Base-by-base conservation (phyloP, 2,797 vertebrate genomes). In the Pelobates cultripes region DNA sequence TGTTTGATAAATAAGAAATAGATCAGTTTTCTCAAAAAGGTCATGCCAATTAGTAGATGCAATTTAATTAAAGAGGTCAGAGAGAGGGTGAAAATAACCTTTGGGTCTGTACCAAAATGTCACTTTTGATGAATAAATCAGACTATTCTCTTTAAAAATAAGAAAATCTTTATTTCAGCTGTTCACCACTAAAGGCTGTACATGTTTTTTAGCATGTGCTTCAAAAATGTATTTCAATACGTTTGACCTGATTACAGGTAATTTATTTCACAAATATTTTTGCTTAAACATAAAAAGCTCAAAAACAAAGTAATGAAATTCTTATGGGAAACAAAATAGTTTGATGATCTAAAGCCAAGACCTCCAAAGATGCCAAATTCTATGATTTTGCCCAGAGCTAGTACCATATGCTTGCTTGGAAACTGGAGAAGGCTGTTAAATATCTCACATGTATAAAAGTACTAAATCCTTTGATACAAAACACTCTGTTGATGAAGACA, bases 391-490 rank as follows among this genome's bases (percentile, higher is more conserved):
- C 75, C 75, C 42, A 70, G 47, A 69, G 75, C 66, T 57, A 69
- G 53, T 17, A 53, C 75, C 75, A 77, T 77, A 77, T 77, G 75
- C 9, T 77, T 77, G 41, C n/a, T 3, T 69, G 41, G 47, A 70
- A 77, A 77, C 14, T 77, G n/a, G 7, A 64, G 17, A n/a, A 64
- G 17, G 17, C n/a, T 64, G 28, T 14, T 64, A 17, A 64, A 64
- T 64, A 64, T 40, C 61, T 64, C 61, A 64, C 61, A 14, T 64
- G 6, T n/a, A 60, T 10, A 64, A 61, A 64, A 64, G 61, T 64
- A 28, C 7, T 40, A 64, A 64, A 64, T 64, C 55, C 55, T 57
- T 57, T 4, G 13, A 57, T 4, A 57, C 55, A 57, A 57, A 12
- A 12, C 55, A 57, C 55, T 12, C 8, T 57, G 55, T 14, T 57